Conservation (phyloP, 2,888 invertebrate genomes). For the Machimus atricapillus region DNA sequence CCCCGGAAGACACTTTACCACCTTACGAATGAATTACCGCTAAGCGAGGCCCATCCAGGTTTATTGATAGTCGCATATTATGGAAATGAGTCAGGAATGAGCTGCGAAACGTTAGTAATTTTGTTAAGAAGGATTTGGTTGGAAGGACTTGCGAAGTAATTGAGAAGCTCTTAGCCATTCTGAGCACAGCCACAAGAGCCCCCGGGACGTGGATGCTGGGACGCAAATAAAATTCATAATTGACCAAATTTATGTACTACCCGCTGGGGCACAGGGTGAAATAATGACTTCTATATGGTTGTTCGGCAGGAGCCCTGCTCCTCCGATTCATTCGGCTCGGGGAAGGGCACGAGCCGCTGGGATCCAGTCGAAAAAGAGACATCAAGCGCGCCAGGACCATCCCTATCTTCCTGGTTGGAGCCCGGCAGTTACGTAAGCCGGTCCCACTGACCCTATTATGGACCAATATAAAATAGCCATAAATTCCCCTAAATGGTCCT, state of each 20-base stretch:
- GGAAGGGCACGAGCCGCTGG: neutral
- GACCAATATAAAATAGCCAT: constrained; percentile 21
- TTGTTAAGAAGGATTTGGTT: neutral
- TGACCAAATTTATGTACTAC: constrained; percentile 14
- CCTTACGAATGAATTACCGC: neutral
- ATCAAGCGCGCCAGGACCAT: neutral
- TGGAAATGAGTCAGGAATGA: neutral
- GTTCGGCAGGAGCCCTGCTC: neutral
- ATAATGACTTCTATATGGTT: neutral
- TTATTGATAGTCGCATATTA: constrained; percentile 31
- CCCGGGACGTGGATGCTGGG: neutral
- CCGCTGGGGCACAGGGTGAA: neutral
- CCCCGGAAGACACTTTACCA: neutral
- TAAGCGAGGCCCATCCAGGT: neutral
- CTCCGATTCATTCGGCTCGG: neutral
- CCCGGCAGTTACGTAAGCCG: neutral
- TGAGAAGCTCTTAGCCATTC: neutral
- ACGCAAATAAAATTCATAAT: constrained; percentile 30
- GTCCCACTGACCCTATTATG: constrained; percentile 1
- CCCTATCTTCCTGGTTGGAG: neutral
- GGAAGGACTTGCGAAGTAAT: neutral
- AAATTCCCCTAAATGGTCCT: constrained; percentile 23
- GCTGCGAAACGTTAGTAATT: constrained; percentile 21
- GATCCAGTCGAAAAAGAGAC: neutral
- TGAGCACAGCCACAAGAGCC: neutral